phyloP scores from a whole-genome alignment of 2,888 invertebrate genomes.

The Caenorhabditis sp. region DNA sequence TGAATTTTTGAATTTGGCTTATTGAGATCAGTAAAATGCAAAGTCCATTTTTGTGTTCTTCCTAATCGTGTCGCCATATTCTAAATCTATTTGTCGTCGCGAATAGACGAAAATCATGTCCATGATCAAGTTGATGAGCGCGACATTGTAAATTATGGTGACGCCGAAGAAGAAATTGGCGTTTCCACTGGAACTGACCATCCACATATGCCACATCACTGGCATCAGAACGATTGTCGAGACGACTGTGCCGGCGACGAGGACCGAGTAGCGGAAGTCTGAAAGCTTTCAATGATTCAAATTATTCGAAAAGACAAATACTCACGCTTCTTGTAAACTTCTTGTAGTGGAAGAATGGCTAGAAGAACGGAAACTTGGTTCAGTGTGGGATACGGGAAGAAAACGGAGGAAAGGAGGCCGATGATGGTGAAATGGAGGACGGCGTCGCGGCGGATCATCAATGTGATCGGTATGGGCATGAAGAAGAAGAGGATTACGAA shows the following conservation, averaged over 20 bases:
- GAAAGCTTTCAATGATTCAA: too few species aligned
- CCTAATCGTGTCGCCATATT: slow-evolving; percentile 51
- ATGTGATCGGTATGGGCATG: slow-evolving; percentile 91
- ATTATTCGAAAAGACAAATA: too few species aligned
- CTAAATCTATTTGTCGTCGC: slow-evolving; percentile 54
- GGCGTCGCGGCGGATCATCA: slow-evolving; percentile 85
- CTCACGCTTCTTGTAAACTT: slow-evolving; percentile 86
- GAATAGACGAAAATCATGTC: slow-evolving; percentile 68
- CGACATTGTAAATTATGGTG: slow-evolving; percentile 94
- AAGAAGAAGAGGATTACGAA: slow-evolving; percentile 97
- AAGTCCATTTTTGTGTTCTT: slow-evolving; percentile 57
- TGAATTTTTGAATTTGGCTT: background rate
- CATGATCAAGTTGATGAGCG: slow-evolving; percentile 85
- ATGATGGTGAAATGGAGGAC: slow-evolving; percentile 85
- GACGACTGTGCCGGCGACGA: slow-evolving; percentile 93
- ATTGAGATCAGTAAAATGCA: slow-evolving; percentile 53
- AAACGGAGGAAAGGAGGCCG: slow-evolving; percentile 89
- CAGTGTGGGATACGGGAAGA: slow-evolving; percentile 96
- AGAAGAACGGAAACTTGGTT: slow-evolving; percentile 96
- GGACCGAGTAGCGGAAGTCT: slow-evolving; percentile 92
- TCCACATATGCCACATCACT: slow-evolving; percentile 98
- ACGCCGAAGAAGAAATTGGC: slow-evolving; percentile 99
- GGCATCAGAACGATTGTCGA: slow-evolving; percentile 93
- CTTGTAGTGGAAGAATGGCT: slow-evolving; percentile 93
- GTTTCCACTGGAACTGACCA: slow-evolving; percentile 97